A percentile compares a stretch with the other conserved stretches of the same genome.
Evolutionary conservation across 2,113 vertebrate species (phyloP).

Genomic region (Bubalus kerabau): DNA sequence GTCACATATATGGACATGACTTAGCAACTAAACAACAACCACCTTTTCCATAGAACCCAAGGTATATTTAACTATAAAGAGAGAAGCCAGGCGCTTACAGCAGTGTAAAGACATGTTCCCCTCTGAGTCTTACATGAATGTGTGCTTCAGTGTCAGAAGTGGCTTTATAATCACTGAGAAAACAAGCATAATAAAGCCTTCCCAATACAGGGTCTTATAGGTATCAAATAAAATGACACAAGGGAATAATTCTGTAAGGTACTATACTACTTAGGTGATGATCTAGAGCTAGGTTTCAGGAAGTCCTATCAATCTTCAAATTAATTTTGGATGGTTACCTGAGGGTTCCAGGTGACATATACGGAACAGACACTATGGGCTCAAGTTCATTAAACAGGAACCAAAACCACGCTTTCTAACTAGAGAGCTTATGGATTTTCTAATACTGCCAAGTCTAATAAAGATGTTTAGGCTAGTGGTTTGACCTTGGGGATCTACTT

Average conservation of each 20-base stretch:
- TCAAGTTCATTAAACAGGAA: neutral
- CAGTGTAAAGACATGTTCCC: neutral
- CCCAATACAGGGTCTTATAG: neutral
- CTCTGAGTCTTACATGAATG: neutral
- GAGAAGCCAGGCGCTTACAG: neutral
- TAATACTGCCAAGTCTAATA: constrained; percentile 7
- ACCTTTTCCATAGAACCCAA: neutral
- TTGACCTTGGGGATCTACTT: neutral
- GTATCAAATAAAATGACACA: constrained; percentile 23
- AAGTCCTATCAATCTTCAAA: constrained; percentile 32
- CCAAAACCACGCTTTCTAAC: neutral
- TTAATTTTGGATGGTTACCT: neutral
- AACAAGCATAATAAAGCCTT: neutral
- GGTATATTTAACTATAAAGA: constrained; percentile 4
- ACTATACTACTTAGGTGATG: neutral
- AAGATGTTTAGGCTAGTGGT: neutral
- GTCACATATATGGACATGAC: neutral
- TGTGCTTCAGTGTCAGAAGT: neutral
- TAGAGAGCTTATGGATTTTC: neutral
- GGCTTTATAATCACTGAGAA: neutral
- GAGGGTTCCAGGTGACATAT: neutral
- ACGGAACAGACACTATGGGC: neutral
- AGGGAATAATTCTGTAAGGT: neutral
- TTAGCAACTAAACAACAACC: neutral
- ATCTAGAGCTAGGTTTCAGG: neutral